Base-by-base conservation (phyloP, 1,140 invertebrate species). In the Palaemon carinicauda region DNA sequence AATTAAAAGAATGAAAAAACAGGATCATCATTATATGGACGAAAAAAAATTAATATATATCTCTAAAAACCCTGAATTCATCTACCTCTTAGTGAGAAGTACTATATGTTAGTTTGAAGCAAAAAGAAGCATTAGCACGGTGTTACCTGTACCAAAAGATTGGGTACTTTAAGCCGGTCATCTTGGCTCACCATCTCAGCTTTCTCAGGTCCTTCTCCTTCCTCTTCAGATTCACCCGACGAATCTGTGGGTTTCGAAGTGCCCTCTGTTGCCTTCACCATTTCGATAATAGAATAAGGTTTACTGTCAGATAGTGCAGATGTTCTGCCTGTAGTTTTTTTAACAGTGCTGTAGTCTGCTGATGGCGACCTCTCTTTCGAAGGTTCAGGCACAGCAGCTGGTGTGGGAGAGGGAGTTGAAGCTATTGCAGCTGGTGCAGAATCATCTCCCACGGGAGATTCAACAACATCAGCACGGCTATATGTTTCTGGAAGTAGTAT, bases 61-160 rank as follows among this genome's bases (percentile, higher is more conserved):
- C 15, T 75, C 51, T 33, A 31, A 75, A 33, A 75, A 33, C n/a
- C 51, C 51, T 75, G 27, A 75, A 75, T 50, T 33, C 12, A 50
- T 75, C 27, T 15, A 12, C 14, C 33, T 19, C 0, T 50, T 14
- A 21, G 41, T 4, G 41, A 3, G n/a, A 75, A 33, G 73, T 12
- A 31, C 56, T 56, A 56, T 10, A 31, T 7, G 50, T 17, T 73
- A 79, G 33, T 31, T 51, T 21, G 56, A 54, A 51, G 80, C 4
- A n/a, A 21, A 52, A 33, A 86, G 77, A 86, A 82, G 84, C 80
- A 79, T 82, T 79, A 78, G 41, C 21, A 81, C 41, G 19, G 50
- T 27, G 80, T 89, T 89, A 89, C 88, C 88, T 89, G 80, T 31
- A 87, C 88, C 71, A 89, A 86, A 56, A 89, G 77, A 83, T 80